These are phyloP conservation scores for Plebejus argus DNA, from an alignment of 2,888 invertebrate genomes.

Conservation along the genomic window DNA sequence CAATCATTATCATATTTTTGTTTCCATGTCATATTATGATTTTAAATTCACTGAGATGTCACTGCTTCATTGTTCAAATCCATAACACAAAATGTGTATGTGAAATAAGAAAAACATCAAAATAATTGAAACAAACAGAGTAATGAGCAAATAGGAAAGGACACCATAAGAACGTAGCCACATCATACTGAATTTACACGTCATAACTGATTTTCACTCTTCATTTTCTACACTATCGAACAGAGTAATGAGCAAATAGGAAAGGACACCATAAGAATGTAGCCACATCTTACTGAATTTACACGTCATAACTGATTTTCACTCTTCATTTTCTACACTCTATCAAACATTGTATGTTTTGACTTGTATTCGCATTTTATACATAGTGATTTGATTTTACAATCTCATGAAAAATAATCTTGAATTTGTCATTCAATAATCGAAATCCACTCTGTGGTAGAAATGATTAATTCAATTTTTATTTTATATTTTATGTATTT, in stretches of 20 bases:
- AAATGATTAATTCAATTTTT: constrained; percentile 26
- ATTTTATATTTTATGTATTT: background rate
- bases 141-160: background rate
- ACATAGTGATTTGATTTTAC: background rate
- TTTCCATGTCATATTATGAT: constrained; percentile 53
- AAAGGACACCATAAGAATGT: constrained; percentile 21
- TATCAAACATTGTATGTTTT: constrained; percentile 60
- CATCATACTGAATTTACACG: constrained; percentile 74
- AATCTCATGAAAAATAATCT: constrained; percentile 25
- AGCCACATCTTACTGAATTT: constrained; percentile 71
- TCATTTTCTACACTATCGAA: constrained; percentile 77
- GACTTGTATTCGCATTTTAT: constrained; percentile 31
- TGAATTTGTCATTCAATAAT: constrained; percentile 18
- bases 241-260: background rate
- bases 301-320: constrained; percentile 54
- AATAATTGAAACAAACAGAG: background rate
- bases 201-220: constrained; percentile 51
- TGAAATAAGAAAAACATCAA: constrained; percentile 8
- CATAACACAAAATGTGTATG: constrained; percentile 13
- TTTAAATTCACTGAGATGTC: constrained; percentile 68
- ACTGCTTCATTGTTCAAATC: constrained; percentile 19
- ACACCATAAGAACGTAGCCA: constrained; percentile 31
- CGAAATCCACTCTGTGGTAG: background rate
- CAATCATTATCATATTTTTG: constrained; percentile 71
- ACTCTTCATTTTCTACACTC: constrained; percentile 74